Conservation (phyloP, 2,797 vertebrate genomes). For the Cossypha heuglini region DNA sequence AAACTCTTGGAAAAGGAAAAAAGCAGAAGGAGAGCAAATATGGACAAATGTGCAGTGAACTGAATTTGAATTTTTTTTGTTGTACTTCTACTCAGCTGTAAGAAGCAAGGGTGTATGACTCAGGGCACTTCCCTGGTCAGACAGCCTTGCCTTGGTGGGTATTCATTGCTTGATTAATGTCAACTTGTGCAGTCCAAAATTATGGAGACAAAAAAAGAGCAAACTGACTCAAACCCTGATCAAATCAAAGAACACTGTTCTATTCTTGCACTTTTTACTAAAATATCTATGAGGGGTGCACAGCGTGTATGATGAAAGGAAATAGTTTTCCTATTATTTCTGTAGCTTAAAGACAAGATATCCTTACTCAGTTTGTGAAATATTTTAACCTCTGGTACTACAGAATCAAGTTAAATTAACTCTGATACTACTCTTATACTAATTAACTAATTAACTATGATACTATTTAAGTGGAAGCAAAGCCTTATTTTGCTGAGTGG, state of each 20-base stretch:
- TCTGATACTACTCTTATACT: neutral
- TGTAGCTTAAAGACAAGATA: neutral
- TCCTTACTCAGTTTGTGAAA: neutral
- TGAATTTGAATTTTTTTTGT: neutral
- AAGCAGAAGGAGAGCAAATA: neutral
- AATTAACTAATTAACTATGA: neutral
- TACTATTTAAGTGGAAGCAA: neutral
- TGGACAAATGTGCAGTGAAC: neutral
- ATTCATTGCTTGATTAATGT: neutral
- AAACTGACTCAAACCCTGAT: neutral
- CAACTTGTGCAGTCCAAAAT: neutral
- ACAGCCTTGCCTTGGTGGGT: neutral
- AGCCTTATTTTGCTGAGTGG: neutral
- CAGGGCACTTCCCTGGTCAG: neutral
- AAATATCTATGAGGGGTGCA: neutral
- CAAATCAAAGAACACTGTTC: neutral
- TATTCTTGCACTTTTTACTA: neutral
- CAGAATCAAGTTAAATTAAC: neutral
- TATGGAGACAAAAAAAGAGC: neutral
- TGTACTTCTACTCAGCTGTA: neutral
- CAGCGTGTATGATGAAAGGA: neutral
- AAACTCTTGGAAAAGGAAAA: neutral
- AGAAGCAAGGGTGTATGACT: neutral
- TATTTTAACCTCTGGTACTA: neutral
- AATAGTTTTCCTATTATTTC: neutral